phyloP scores from a whole-genome alignment of 2,797 vertebrate species.

The Anniella stebbinsi region DNA sequence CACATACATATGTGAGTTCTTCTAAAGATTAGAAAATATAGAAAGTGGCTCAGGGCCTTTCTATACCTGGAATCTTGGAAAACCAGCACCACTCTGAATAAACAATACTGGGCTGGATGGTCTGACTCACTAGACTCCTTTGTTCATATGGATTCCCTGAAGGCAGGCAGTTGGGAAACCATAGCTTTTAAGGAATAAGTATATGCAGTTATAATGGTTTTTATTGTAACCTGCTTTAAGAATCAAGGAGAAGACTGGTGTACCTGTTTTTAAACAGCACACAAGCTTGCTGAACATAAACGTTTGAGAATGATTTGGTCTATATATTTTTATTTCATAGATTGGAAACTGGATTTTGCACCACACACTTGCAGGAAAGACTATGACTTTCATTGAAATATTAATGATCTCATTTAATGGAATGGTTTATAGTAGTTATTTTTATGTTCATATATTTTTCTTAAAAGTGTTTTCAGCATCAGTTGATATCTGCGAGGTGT shows the following conservation, averaged over 20 bases:
- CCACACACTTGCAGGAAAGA: not conserved
- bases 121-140: not conserved
- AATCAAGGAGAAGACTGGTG: not conserved
- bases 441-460: conserved; percentile 32
- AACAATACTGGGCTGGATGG: not conserved
- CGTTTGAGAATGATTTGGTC: not conserved
- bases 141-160: not conserved
- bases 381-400: conserved; percentile 25
- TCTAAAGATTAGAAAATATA: not conserved
- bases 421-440: conserved; percentile 42
- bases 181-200: not conserved
- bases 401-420: conserved; percentile 24
- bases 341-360: not conserved
- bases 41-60: not conserved
- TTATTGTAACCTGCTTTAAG: not conserved
- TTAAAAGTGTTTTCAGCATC: conserved; percentile 42
- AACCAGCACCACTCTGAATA: not conserved
- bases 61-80: not conserved
- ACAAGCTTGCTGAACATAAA: not conserved
- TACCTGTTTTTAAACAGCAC: not conserved
- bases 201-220: not conserved
- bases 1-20: not conserved
- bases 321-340: not conserved
- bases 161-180: not conserved
- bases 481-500: conserved; percentile 34